Percentiles rank a stretch among this genome's conserved stretches.
Conservation (phyloP, 2,888 invertebrate species). For the Pristionchus arcanus region DNA sequence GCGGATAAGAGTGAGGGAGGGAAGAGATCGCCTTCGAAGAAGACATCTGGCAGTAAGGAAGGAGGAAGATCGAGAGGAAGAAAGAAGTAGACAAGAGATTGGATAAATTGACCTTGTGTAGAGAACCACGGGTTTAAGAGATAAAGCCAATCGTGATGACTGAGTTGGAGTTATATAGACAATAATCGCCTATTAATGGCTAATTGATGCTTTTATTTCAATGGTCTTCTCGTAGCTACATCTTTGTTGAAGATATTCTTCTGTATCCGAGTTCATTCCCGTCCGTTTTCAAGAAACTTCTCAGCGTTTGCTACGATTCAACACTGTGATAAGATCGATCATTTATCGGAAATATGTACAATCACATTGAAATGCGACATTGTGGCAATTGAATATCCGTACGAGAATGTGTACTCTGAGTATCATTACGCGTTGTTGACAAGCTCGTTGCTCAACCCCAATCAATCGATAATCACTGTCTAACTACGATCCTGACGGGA, state of each 20-base stretch:
- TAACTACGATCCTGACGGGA: slow-evolving; percentile 31
- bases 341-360: not conserved
- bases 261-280: no score
- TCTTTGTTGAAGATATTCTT: no score
- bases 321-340: not conserved
- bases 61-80: not conserved
- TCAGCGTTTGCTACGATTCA: no score
- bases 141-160: slow-evolving; percentile 43
- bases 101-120: not conserved
- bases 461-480: slow-evolving; percentile 25
- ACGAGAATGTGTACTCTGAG: not conserved
- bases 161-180: not conserved
- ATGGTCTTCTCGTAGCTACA: no score
- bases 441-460: not conserved
- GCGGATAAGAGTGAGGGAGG: not conserved
- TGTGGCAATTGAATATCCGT: not conserved
- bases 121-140: slow-evolving; percentile 11
- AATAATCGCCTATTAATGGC: no score
- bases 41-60: not conserved
- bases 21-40: not conserved
- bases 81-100: not conserved
- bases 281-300: no score
- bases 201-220: no score
- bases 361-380: not conserved
- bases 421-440: not conserved